Percentiles rank a stretch among this genome's conserved stretches.
phyloP scores from a whole-genome alignment of 2,797 vertebrate genomes.

The Phrynocephalus vlangalii region DNA sequence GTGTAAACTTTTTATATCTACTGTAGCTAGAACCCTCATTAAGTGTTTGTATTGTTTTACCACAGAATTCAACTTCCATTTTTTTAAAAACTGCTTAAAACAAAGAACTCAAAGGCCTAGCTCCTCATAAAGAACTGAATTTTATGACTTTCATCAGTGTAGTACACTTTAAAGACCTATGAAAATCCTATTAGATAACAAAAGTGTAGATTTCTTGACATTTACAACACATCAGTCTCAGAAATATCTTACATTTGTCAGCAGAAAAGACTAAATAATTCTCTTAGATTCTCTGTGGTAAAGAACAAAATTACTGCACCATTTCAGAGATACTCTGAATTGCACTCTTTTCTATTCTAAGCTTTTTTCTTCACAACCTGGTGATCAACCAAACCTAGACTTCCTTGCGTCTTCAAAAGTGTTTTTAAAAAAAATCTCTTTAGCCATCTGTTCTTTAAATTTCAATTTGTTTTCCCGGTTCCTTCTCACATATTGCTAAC shows the following conservation, averaged over 20 bases:
- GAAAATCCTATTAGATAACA: neutral
- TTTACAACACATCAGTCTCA: neutral
- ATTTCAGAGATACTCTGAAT: neutral
- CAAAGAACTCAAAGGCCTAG: neutral
- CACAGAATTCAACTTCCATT: neutral
- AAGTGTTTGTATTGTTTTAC: neutral
- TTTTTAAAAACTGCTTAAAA: neutral
- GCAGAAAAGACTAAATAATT: neutral
- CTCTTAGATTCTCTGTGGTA: neutral
- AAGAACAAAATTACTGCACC: neutral
- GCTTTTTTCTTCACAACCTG: neutral
- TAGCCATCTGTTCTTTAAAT: constrained; percentile 3
- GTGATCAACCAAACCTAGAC: neutral
- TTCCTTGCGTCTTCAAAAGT: constrained; percentile 15
- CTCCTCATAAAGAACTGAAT: neutral
- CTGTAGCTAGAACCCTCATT: too few relatives aligned
- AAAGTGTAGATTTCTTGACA: neutral
- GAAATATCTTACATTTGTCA: neutral
- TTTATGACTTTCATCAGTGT: neutral
- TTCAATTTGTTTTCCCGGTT: neutral
- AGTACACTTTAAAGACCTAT: neutral
- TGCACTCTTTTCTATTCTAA: neutral
- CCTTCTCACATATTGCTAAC: neutral
- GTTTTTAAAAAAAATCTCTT: constrained; percentile 1
- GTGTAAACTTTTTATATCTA: too few relatives aligned